Evolutionary conservation across 2,113 vertebrate species (phyloP).

Genomic region (Rostratula benghalensis): DNA sequence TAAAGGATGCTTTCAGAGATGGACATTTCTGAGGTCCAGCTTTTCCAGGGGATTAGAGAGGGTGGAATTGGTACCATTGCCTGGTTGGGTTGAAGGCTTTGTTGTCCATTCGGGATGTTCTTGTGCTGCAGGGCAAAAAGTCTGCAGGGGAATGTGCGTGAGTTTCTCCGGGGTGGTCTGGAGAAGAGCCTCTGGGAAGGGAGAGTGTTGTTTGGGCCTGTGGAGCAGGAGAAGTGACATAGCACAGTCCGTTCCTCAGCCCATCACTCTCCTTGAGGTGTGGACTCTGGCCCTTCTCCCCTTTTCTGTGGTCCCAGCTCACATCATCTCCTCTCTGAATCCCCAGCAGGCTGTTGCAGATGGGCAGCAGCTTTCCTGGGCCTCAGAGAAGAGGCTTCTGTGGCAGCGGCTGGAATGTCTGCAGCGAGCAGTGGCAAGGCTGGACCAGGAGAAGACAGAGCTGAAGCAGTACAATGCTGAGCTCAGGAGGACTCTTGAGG

Average conservation of each 20-base stretch:
- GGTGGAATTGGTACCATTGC: not conserved
- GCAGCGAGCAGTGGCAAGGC: constrained; percentile 51
- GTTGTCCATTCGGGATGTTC: not conserved
- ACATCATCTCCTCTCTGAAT: not conserved
- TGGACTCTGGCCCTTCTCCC: not conserved
- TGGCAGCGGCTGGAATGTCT: constrained; percentile 56
- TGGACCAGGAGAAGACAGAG: constrained; percentile 68
- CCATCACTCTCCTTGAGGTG: not conserved
- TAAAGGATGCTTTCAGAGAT: not conserved
- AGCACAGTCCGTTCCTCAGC: not conserved
- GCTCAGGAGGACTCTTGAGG: constrained; percentile 67
- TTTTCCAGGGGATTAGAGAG: not conserved
- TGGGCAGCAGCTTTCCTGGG: not conserved
- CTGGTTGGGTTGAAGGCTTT: not conserved
- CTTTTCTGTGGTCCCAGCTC: not conserved
- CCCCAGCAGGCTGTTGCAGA: constrained; percentile 22
- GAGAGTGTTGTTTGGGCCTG: not conserved
- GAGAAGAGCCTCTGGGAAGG: not conserved
- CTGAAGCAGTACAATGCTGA: constrained; percentile 65
- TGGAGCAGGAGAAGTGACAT: not conserved
- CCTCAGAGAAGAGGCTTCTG: constrained; percentile 38
- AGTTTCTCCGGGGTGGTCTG: not conserved
- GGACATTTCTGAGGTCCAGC: not conserved
- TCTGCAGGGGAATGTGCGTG: not conserved
- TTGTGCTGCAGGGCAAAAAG: not conserved